Percentiles rank a stretch among this genome's conserved stretches.
phyloP scores from a whole-genome alignment of 2,888 invertebrate genomes.

The Schizotus pectinicornis region DNA sequence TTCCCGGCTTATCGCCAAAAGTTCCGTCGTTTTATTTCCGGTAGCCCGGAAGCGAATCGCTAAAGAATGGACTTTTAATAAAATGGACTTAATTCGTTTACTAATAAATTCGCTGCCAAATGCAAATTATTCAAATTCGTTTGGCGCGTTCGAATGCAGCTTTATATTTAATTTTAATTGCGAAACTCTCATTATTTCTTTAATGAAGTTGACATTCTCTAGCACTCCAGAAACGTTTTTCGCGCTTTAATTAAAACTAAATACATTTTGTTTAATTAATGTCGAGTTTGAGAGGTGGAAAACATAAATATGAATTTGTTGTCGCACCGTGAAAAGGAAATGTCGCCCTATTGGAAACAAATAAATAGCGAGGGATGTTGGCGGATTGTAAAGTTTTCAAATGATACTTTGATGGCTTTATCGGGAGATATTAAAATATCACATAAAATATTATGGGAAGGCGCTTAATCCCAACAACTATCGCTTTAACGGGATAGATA shows the following conservation, averaged over 20 bases:
- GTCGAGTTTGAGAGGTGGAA: background rate
- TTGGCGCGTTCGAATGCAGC: slow-evolving; percentile 36
- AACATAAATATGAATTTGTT: no score
- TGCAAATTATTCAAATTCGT: slow-evolving; percentile 47
- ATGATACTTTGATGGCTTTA: no score
- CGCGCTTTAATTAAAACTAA: slow-evolving; percentile 46
- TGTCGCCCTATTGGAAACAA: no score
- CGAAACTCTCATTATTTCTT: slow-evolving; percentile 50
- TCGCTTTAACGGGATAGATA: no score
- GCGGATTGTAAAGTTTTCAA: no score
- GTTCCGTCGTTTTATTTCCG: no score
- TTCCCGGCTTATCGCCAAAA: no score
- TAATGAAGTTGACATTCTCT: slow-evolving; percentile 50
- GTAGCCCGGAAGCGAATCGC: slow-evolving; percentile 4
- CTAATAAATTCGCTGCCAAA: slow-evolving; percentile 41
- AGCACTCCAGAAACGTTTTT: slow-evolving; percentile 44
- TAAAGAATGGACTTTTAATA: slow-evolving; percentile 31
- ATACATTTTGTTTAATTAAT: slow-evolving; percentile 45
- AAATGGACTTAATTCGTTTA: slow-evolving; percentile 40
- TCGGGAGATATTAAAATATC: no score
- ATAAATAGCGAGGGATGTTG: no score
- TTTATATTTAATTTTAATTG: slow-evolving; percentile 50
- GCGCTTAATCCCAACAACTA: no score
- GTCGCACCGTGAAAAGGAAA: no score
- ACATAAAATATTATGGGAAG: no score